phyloP scores from a whole-genome alignment of 2,113 vertebrate genomes.

The Noturus placidus region DNA sequence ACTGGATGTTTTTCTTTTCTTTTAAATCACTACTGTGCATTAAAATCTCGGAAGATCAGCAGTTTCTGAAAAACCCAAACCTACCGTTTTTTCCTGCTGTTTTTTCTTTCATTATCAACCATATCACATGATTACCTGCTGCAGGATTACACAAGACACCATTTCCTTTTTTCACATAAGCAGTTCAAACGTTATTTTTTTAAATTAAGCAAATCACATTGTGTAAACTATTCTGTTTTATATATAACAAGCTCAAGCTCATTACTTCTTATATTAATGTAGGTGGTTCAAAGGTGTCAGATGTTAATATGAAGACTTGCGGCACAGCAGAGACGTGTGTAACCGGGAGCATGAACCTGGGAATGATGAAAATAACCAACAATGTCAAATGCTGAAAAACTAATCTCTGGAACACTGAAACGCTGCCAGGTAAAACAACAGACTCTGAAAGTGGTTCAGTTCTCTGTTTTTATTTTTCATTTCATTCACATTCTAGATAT shows the following conservation, averaged over 20 bases:
- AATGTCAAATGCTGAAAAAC: constrained; percentile 20
- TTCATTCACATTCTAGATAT: not conserved
- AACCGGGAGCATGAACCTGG: not conserved
- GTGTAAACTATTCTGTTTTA: too few relatives aligned
- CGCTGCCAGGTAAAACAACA: constrained; percentile 14
- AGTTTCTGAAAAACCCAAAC: too few relatives aligned
- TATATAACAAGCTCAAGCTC: not conserved
- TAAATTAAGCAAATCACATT: too few relatives aligned
- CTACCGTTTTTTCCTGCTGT: too few relatives aligned
- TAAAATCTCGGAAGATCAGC: too few relatives aligned
- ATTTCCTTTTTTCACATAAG: too few relatives aligned
- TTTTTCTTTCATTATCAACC: too few relatives aligned
- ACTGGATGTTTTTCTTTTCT: too few relatives aligned
- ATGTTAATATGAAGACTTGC: not conserved
- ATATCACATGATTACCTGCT: too few relatives aligned
- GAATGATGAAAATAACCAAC: fast-evolving
- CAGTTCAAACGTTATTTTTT: too few relatives aligned
- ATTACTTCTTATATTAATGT: not conserved
- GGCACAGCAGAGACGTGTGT: not conserved
- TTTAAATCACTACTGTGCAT: too few relatives aligned
- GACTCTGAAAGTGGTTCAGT: not conserved
- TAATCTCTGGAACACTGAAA: not conserved
- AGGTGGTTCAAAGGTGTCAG: not conserved
- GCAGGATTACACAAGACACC: too few relatives aligned
- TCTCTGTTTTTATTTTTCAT: not conserved